Evolutionary conservation across 1,140 invertebrate genomes (phyloP), one percentile per base, ranked within the genome.

Genomic region (Drosophila obscura): DNA sequence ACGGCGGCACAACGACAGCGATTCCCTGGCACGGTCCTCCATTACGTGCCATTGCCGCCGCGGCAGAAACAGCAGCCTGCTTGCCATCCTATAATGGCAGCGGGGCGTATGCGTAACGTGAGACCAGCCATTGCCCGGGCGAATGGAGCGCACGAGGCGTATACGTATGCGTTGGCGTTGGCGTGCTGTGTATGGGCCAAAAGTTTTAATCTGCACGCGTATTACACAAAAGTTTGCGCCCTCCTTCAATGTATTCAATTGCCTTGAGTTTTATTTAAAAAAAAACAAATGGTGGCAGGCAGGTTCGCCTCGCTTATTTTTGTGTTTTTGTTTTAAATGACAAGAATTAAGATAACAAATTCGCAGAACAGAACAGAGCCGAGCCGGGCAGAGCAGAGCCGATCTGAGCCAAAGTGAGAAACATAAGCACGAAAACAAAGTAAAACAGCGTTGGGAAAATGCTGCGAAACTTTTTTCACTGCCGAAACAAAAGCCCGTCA

Each of bases 261-360:
- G 78, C 71, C 75, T 66, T 75, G 66, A 82, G 79, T 82, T 87
- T 82, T 87, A 82, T 87, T 87, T 83, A 88, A 87, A 66, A 35
- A 88, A 87, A 66, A 35, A 88, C 79, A 88, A 87, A 80, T 77
- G 76, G 64, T 31, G 53, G 71, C 72, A 66, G 79, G 72, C 72
- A 66, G 79, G 72, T 85, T 85, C 50, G n/a, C 44, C 19, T 15
- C 63, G 62, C 43, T 69, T 69, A 39, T 71, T 28, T 52, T 46
- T 22, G 15, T 11, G 22, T 31, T 13, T 49, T 44, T 53, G 48
- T 69, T 87, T 82, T 75, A 82, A 85, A 85, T 88, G 83, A 88
- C 83, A 88, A 67, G 79, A 88, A 87, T 88, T 85, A 85, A 87
- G 82, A 85, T 85, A 87, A 79, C 74, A 79, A 87, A 85, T 87